These are phyloP conservation scores for Mastomys natalensis DNA, from an alignment of 2,113 vertebrate genomes.

Conservation along the genomic window DNA sequence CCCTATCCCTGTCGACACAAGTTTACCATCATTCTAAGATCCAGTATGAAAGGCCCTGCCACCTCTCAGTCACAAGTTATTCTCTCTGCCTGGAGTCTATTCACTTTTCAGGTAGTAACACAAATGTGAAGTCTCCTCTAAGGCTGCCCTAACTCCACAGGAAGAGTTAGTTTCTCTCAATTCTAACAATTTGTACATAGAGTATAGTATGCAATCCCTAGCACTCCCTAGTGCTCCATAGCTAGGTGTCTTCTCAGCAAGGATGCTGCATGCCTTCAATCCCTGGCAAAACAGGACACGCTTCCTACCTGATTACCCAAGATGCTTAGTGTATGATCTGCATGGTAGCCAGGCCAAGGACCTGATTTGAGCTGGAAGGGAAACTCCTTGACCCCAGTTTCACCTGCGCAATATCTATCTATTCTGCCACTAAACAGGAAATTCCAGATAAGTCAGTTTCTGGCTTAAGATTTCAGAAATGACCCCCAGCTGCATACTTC, in stretches of 20 bases:
- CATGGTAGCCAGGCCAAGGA: accelerated
- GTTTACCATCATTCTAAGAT: background rate
- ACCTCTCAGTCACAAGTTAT: no score
- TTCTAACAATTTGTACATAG: background rate
- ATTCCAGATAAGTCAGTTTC: conserved; percentile 20
- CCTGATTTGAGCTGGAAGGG: no score
- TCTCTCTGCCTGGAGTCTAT: background rate
- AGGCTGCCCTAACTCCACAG: background rate
- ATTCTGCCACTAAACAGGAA: background rate
- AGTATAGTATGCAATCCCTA: accelerated
- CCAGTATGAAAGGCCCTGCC: accelerated
- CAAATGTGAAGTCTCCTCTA: background rate
- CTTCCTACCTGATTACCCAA: background rate
- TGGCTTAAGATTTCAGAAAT: background rate
- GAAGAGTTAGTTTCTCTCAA: background rate
- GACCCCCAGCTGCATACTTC: background rate
- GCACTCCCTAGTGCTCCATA: accelerated
- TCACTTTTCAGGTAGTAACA: background rate
- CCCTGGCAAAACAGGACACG: background rate
- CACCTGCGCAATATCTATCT: background rate
- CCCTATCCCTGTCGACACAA: no score
- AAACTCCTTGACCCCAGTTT: accelerated
- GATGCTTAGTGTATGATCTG: background rate
- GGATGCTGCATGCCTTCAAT: background rate
- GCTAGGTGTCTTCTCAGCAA: background rate